Conservation (phyloP, 2,797 vertebrate species). For the Enteromius thamalakanensis region DNA sequence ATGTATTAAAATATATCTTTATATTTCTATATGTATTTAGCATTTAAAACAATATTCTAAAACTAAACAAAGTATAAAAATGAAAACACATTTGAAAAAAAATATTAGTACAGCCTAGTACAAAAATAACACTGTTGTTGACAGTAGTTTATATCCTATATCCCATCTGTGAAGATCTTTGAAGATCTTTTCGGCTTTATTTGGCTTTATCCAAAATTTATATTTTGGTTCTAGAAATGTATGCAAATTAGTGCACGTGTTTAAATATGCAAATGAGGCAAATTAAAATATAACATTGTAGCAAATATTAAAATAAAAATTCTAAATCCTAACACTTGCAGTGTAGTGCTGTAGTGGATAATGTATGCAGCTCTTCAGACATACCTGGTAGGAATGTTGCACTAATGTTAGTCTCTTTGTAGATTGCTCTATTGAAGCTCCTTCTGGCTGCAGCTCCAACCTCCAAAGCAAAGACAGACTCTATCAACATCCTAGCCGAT, state of each 20-base stretch:
- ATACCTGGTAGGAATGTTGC: neutral
- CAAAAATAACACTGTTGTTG: no score
- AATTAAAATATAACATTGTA: neutral
- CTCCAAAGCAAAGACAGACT: conserved; percentile 98
- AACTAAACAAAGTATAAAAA: neutral
- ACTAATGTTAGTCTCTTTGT: conserved; percentile 47
- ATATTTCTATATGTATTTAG: neutral
- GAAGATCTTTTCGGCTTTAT: no score
- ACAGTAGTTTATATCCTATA: no score
- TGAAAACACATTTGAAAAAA: neutral
- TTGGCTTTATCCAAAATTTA: neutral
- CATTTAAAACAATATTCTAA: neutral
- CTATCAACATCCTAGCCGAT: conserved; percentile 96
- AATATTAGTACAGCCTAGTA: neutral
- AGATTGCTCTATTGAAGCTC: conserved; percentile 94
- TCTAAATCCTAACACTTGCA: neutral
- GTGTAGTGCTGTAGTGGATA: neutral
- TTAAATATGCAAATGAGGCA: no score
- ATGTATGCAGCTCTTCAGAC: neutral
- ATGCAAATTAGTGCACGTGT: neutral
- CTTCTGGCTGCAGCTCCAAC: conserved; percentile 95
- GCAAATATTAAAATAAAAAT: neutral
- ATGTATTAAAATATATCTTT: neutral
- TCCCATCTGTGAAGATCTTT: neutral
- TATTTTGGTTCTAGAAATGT: neutral